Evolutionary conservation across 1,140 invertebrate species (phyloP).

Genomic region (Saccostrea glomerata): DNA sequence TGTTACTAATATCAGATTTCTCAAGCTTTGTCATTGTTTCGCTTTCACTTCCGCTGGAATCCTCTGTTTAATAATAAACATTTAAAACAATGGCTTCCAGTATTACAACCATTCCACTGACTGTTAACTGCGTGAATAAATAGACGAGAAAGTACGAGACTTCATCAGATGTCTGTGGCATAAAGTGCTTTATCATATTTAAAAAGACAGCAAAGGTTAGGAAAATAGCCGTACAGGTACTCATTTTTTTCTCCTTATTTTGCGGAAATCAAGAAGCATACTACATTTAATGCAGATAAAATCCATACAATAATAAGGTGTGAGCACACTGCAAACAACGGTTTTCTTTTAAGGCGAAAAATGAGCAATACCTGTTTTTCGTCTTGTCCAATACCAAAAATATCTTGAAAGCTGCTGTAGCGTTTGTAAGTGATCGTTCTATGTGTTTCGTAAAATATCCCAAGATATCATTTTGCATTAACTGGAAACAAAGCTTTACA

Average conservation of each 20-base stretch:
- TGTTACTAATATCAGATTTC: background rate
- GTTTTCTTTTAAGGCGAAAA: background rate
- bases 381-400: background rate
- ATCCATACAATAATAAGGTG: background rate
- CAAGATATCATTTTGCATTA: background rate
- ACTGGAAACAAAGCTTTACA: background rate
- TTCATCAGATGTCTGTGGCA: background rate
- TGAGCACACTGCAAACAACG: background rate
- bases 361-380: background rate
- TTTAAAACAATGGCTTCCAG: background rate
- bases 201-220: background rate
- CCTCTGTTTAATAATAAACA: background rate
- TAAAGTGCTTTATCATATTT: background rate
- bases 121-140: background rate
- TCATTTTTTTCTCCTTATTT: background rate
- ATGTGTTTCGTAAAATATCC: background rate
- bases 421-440: background rate
- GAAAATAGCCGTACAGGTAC: background rate
- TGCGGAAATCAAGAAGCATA: background rate
- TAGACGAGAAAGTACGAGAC: slow-evolving; percentile 5
- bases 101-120: background rate
- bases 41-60: background rate
- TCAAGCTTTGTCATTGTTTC: background rate
- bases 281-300: background rate
- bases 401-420: background rate